These are phyloP conservation scores for Cacatua alba DNA, from an alignment of 2,113 vertebrate species.

Conservation along the genomic window DNA sequence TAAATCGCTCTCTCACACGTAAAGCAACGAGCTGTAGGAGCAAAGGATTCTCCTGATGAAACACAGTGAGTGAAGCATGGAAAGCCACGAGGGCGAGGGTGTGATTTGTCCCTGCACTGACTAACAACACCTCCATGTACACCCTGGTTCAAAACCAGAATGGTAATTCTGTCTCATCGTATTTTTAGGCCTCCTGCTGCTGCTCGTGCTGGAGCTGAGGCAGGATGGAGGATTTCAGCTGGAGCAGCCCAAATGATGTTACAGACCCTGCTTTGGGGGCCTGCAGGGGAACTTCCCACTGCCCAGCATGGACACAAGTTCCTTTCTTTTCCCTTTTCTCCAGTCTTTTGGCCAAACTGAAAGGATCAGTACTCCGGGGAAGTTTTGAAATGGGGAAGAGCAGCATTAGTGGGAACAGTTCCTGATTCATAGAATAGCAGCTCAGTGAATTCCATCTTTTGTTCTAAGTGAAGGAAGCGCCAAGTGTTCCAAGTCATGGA, in stretches of 20 bases:
- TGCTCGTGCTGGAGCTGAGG: not conserved
- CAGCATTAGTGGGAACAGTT: not conserved
- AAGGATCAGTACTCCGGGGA: not conserved
- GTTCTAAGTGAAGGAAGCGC: no score
- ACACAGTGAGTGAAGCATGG: not conserved
- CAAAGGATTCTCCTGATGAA: not conserved
- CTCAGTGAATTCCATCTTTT: not conserved
- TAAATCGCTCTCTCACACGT: not conserved
- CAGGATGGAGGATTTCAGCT: not conserved
- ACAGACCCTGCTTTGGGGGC: not conserved
- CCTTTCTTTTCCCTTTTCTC: not conserved
- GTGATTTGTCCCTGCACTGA: not conserved
- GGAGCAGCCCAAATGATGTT: not conserved
- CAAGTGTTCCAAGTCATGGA: no score
- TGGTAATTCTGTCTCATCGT: not conserved
- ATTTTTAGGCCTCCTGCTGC: not conserved
- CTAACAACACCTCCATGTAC: not conserved
- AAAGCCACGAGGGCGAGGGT: not conserved
- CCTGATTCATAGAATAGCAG: not conserved
- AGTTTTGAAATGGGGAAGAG: fast-evolving
- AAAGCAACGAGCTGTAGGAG: not conserved
- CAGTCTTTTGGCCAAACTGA: not conserved
- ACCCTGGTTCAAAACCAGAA: not conserved
- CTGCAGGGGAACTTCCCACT: not conserved
- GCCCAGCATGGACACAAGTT: not conserved